Conservation (phyloP, 1,140 invertebrate species). For the Trypoxylus dichotomus region DNA sequence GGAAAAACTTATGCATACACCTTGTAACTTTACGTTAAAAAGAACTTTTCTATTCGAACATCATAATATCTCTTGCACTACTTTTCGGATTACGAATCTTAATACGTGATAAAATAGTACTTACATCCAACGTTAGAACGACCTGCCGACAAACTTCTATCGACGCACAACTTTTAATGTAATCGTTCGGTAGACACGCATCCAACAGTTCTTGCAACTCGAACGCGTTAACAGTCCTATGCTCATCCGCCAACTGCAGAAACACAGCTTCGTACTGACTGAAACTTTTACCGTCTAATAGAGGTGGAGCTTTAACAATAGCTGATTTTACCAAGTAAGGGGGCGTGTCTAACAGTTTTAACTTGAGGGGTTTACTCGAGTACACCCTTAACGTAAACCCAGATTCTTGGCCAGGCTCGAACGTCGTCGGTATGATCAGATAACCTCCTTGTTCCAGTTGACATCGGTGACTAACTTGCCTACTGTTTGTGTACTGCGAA, state of each 20-base stretch:
- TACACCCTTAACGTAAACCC: conserved; percentile 82
- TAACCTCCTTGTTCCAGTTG: conserved; percentile 82
- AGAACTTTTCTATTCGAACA: too few relatives aligned
- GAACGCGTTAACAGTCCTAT: conserved; percentile 85
- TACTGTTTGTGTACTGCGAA: conserved; percentile 89
- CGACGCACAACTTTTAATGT: conserved; percentile 91
- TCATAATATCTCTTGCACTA: too few relatives aligned
- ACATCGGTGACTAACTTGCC: conserved; percentile 74
- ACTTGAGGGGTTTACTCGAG: conserved; percentile 78
- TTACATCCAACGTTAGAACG: conserved; percentile 85
- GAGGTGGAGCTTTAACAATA: conserved; percentile 70
- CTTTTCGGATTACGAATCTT: too few relatives aligned
- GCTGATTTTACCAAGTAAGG: conserved; percentile 73
- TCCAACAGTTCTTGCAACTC: conserved; percentile 90
- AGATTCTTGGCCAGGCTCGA: conserved; percentile 88
- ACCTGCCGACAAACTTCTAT: conserved; percentile 91
- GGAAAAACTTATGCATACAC: too few relatives aligned
- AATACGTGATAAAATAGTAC: conserved; percentile 27
- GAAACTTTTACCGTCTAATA: conserved; percentile 72
- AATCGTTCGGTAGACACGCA: conserved; percentile 91
- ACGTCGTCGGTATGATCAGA: conserved; percentile 86
- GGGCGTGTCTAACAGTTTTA: conserved; percentile 77
- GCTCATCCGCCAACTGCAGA: conserved; percentile 86
- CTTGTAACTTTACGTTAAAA: too few relatives aligned
- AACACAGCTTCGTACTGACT: conserved; percentile 89